Evolutionary conservation across 2,888 invertebrate species (phyloP).

Genomic region (Arctia plantaginis): DNA sequence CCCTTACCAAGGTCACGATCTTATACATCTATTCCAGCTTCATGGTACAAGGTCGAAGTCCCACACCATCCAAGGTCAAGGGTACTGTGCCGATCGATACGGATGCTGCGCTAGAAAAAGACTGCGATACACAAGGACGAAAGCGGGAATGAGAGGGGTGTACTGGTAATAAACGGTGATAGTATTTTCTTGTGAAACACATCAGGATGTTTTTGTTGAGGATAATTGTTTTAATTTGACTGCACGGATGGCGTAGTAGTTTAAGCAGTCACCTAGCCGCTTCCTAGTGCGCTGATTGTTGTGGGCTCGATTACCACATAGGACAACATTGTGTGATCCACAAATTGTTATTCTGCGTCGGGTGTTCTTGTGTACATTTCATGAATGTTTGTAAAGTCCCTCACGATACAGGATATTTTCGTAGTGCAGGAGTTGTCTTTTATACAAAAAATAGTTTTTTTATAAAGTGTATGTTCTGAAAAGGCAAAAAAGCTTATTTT

Average conservation of each 20-base stretch:
- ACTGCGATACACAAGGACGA: conserved; percentile 35
- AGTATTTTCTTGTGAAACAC: conserved; percentile 39
- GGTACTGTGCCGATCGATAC: conserved; percentile 75
- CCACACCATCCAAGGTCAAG: conserved; percentile 72
- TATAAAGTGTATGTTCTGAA: too few relatives aligned
- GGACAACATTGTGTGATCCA: too few relatives aligned
- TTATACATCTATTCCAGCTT: conserved; percentile 25
- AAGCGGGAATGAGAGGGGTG: conserved; percentile 46
- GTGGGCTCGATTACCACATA: too few relatives aligned
- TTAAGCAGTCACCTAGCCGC: background rate
- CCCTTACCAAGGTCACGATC: conserved; percentile 14
- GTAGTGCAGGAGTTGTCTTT: background rate
- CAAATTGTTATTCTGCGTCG: too few relatives aligned
- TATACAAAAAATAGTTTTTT: too few relatives aligned
- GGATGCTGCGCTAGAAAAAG: conserved; percentile 75
- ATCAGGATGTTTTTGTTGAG: conserved; percentile 31
- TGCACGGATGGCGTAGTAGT: background rate
- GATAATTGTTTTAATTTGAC: background rate
- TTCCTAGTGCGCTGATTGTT: too few relatives aligned
- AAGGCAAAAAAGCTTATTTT: too few relatives aligned
- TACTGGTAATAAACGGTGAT: conserved; percentile 22
- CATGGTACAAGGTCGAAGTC: conserved; percentile 67
- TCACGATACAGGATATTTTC: background rate
- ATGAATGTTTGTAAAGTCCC: too few relatives aligned
- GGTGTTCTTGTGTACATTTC: too few relatives aligned